Base-by-base conservation (phyloP, 2,113 vertebrate genomes). In the Nibea albiflora region DNA sequence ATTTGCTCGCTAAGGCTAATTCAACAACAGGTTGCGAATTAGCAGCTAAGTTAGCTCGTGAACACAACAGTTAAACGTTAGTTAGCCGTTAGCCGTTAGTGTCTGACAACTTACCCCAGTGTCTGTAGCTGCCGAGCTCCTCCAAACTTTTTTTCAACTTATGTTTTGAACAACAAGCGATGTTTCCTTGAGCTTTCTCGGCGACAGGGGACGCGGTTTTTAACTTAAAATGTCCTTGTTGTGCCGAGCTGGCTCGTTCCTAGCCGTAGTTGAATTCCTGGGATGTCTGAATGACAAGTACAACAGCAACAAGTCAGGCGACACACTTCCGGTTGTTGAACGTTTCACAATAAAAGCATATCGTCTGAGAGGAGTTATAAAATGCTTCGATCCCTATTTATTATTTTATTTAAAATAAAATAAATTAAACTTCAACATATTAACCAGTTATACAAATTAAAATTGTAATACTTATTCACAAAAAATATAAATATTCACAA, bases 251-350 rank as follows among this genome's bases (percentile, higher is more conserved):
- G 57, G 19, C 52, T 73, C 20, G 52, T 49, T 72, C 17, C 57
- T 61, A 35, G 76, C 84, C 63, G 66, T 47, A 8, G 73, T 78
- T 81, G 76, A 86, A 94, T 93, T 94, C 94, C 90, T 92, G 75
- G 85, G 89, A 93, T 90, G 89, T 90, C 92, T 93, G 90, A 93
- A 86, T 93, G 93, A 92, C 92, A 94, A 91, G 89, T 83, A 81
- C 74, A 77, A 83, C 73, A 75, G 73, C 66, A 54, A 46, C 57
- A 83, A 87, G 68, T 8, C 28, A 19, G 1, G 3, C 12, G 0
- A 0, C 22, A 2, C 2, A 58, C 65, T 57, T 90, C 88, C 85
- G 78, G 42, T 28, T 1, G 5, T 0, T 22, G 24, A 1, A 0
- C 2, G 0, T 75, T 87, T 81, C 84, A 88, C 9, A 87, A 81